A percentile compares a stretch with the other conserved stretches of the same genome.
Evolutionary conservation across 2,888 invertebrate genomes (phyloP).

Genomic region (Cephus sareptanus): DNA sequence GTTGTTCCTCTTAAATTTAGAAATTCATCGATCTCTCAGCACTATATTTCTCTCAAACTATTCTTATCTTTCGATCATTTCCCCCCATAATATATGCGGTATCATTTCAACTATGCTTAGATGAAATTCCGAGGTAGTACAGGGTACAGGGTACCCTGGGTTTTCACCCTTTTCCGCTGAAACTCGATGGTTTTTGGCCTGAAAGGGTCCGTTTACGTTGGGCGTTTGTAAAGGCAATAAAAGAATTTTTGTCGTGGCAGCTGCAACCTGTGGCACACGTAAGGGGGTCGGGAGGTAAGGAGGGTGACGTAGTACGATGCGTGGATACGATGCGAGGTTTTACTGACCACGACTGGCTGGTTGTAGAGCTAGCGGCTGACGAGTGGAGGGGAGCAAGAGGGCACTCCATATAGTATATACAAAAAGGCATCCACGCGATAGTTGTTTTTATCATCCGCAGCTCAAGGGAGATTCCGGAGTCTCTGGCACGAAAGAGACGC

Average conservation of each 20-base stretch:
- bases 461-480: background rate
- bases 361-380: background rate
- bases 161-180: background rate
- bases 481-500: background rate
- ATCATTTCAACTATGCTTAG: background rate
- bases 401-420: background rate
- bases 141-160: background rate
- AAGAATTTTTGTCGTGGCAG: conserved; percentile 50
- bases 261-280: conserved; percentile 46
- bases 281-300: conserved; percentile 18
- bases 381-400: background rate
- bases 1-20: background rate
- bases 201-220: background rate
- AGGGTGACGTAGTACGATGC: conserved; percentile 21
- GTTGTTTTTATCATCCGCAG: background rate
- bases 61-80: background rate
- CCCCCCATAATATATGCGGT: background rate
- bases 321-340: background rate
- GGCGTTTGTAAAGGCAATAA: conserved; percentile 31
- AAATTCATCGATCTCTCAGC: background rate
- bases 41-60: background rate
- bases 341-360: background rate
- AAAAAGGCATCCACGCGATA: background rate
- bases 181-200: conserved; percentile 8
- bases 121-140: background rate